Evolutionary conservation across 2,113 vertebrate species (phyloP), one percentile per base, ranked within the genome.

Genomic region (Nycticryphes semicollaris): DNA sequence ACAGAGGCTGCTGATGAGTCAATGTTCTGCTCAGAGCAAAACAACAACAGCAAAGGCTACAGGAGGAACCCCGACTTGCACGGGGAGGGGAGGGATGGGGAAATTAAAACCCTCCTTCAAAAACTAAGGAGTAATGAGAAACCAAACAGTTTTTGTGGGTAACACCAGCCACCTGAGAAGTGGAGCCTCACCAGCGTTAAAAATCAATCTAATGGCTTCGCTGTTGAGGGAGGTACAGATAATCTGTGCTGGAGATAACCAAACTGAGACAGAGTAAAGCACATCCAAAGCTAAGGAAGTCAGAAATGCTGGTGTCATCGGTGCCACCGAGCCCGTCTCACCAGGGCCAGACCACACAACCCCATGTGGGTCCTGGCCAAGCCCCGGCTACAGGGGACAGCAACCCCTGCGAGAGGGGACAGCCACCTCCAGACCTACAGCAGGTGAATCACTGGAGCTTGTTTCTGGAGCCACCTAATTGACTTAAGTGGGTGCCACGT

Each of bases 21-120:
- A 96, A 22, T 7, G 45, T 5, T 94, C 89, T 86, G 83, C 93
- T 86, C 73, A 12, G 77, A 17, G 37, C 94, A 85, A 79, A 96
- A 97, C 95, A 96, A 94, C 89, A 91, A 53, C 90, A 91, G 77
- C 74, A 82, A 63, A 94, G 92, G 72, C 75, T 91, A 73, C 77
- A 53, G 89, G 41, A 95, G 89, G 75, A 93, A 67, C 77, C 31
- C 50, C 3, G 3, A 24, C 28, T 24, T 24, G 66, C 54, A 64
- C 62, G 43, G 57, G 41, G 77, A 10, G 41, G 43, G 41, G 25
- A 43, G 57, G 41, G 77, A 10, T 37, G 43, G 41, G 25, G 17
- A 57, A 48, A 68, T 8, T 9, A 45, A 83, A 95, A 41, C 39
- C 16, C 30, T 30, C 60, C 84, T 70, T 75, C 22, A 66, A 57